phyloP scores from a whole-genome alignment of 2,797 vertebrate genomes.

The Tragopan temminckii region DNA sequence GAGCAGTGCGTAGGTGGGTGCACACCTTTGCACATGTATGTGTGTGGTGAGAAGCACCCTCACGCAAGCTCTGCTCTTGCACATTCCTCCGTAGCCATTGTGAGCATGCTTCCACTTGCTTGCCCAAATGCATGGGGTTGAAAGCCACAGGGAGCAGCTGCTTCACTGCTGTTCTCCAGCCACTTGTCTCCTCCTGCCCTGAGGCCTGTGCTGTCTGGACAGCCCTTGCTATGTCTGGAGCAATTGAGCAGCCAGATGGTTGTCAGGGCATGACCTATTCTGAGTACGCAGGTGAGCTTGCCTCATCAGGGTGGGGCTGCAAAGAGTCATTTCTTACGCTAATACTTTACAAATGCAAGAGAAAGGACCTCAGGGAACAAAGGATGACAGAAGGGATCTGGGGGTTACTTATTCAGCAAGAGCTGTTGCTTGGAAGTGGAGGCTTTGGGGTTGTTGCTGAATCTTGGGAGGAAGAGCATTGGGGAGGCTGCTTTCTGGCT shows the following conservation, averaged over 20 bases:
- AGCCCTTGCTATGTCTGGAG: not conserved
- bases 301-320: constrained; percentile 27
- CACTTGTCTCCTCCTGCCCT: not conserved
- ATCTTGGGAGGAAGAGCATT: fast-evolving
- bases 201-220: not conserved
- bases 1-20: fast-evolving
- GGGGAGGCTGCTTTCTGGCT: not conserved
- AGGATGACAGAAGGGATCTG: not conserved
- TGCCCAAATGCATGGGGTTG: not conserved
- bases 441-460: not conserved
- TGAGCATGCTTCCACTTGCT: fast-evolving
- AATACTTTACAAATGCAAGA: not conserved
- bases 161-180: not conserved
- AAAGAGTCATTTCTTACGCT: not conserved
- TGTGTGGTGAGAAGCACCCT: fast-evolving
- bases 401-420: not conserved
- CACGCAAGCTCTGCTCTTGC: not conserved
- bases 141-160: not conserved
- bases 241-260: not conserved
- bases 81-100: not conserved
- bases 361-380: constrained; percentile 24
- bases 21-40: fast-evolving
- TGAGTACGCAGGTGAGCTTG: not conserved
- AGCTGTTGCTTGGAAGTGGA: not conserved
- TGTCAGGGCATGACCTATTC: constrained; percentile 10